Conservation (phyloP, 2,888 invertebrate genomes). For the Nomada fucata region DNA sequence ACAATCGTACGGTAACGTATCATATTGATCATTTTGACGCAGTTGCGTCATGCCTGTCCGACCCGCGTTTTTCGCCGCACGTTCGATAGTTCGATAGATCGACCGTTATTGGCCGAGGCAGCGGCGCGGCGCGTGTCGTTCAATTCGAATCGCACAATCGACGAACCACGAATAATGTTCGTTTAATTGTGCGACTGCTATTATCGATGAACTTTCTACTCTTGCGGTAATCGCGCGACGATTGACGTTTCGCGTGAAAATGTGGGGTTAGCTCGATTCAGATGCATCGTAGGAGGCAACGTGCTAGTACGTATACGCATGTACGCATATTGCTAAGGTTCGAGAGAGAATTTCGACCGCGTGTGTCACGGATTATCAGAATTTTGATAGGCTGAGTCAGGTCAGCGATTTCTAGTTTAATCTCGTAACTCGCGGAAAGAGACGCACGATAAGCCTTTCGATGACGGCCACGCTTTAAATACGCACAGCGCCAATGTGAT, state of each 20-base stretch:
- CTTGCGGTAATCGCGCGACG: not conserved
- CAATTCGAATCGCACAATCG: not conserved
- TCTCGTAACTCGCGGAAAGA: not conserved
- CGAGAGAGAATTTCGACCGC: not conserved
- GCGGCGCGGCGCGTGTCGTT: not conserved
- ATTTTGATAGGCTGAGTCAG: not conserved
- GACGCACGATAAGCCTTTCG: constrained; percentile 22
- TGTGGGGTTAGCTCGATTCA: not conserved
- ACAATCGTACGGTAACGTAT: too few relatives aligned
- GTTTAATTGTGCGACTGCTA: not conserved
- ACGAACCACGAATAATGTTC: not conserved
- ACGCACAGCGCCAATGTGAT: not conserved
- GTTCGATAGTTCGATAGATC: not conserved
- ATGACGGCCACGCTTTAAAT: not conserved
- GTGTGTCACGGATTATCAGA: not conserved
- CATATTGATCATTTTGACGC: not conserved
- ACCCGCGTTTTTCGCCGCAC: constrained; percentile 3
- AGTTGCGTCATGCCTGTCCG: not conserved
- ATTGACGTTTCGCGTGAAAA: not conserved
- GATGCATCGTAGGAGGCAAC: not conserved
- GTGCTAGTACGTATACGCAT: not conserved
- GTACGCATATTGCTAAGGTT: not conserved
- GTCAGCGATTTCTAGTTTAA: constrained; percentile 18
- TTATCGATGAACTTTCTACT: constrained; percentile 5
- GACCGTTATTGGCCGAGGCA: not conserved